Base-by-base conservation (phyloP, 2,113 vertebrate species). In the Channa argus region DNA sequence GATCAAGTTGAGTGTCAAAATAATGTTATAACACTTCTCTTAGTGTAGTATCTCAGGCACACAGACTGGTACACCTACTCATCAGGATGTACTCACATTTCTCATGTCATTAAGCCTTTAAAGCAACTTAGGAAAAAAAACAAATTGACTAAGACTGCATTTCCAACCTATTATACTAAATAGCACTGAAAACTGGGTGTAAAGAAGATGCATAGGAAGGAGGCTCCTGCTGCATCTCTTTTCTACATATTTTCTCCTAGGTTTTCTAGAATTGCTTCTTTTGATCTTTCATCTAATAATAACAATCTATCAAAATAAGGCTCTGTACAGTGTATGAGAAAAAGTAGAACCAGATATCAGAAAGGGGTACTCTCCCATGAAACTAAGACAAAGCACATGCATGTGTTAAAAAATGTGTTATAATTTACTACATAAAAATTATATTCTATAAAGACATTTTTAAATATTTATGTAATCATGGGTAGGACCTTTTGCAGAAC, bases 1-100 rank as follows among this genome's bases (percentile, higher is more conserved):
- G 71, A 84, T 83, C 74, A 76, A 60, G 58, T 69, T 71, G 56
- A 64, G 55, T 80, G 77, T 88, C 62, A 85, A 63, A 78, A 77
- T 56, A 3, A 82, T 80, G 49, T 76, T 71, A 44, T 24, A 74
- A 70, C 44, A 76, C 68, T 64, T 63, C 38, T 78, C 77, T 76
- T 75, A 65, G 63, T 65, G 71, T 62, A 68, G 63, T 83, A 83
- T 85, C 79, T 75, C 66, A 62, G 58, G 58, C 68, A 65, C 64
- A 59, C 68, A 83, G 80, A 61, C 63, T 63, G 44, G 73, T 55
- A 63, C 58, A 44, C 59, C 62, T 55, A 66, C 83, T 79, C 44
- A 33, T 54, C 13, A 54, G 33, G 14, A 37, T 47, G 14, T 51
- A 59, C 69, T 82, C 53, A 68, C 52, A 54, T 63, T 69, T 12